Evolutionary conservation across 2,113 vertebrate genomes (phyloP), one percentile per base, ranked within the genome.

Genomic region (Podarcis cretensis): DNA sequence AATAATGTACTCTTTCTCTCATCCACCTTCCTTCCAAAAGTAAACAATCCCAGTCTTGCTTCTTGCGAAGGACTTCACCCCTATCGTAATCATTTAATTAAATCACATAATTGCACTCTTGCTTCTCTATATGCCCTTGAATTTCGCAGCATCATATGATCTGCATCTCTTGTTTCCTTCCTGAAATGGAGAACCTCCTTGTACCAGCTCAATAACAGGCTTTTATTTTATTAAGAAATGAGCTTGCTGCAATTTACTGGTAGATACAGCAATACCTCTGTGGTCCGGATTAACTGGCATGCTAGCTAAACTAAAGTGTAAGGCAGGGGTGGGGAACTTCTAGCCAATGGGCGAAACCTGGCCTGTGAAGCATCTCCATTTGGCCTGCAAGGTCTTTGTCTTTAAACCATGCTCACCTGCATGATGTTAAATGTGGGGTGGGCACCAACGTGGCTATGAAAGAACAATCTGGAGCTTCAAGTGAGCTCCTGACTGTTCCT

Each of bases 21-120:
- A 75, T 48, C 48, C 48, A 54, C 48, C 48, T 54, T 48, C 10
- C 80, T 66, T 83, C 71, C 80, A 75, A 76, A 83, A 76, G 71
- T 76, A 88, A 88, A 88, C 71, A 88, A 83, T 75, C 87, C 27
- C 57, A 20, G 30, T 6, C 20, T 88, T 35, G 54, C 71, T 83
- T 66, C 87, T 76, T 88, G 48, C 25, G 35, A 83, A 88, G 37
- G 57, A 83, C 75, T 88, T 76, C 57, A 30, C 54, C 73, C 81
- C 80, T 32, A 66, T n/a, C 30, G 66, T 88, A 88, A 88, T 88
- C 87, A 88, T 88, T 88, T 88, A 83, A 88, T 88, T 89, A 85
- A 85, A 89, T 85, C 83, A 54, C 27, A 89, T 89, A 85, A 89
- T 81, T 65, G 73, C 83, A 89, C 40, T 63, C 77, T 54, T 65